phyloP scores from a whole-genome alignment of 2,888 invertebrate species.

The Morpho deidamia region DNA sequence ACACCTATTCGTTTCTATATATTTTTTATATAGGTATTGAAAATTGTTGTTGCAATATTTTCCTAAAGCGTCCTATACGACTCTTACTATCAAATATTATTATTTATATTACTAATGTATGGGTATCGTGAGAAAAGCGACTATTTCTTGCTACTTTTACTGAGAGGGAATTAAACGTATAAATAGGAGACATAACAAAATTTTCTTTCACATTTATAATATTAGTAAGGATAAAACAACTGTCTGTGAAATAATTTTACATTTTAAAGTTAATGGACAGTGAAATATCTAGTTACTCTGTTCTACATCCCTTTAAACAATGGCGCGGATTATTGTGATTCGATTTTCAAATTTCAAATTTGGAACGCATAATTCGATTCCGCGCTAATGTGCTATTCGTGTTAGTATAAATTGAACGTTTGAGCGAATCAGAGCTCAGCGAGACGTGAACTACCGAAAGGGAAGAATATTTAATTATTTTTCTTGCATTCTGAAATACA shows the following conservation, averaged over 20 bases:
- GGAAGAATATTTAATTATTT: slow-evolving; percentile 32
- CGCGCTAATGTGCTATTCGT: slow-evolving; percentile 63
- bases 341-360: slow-evolving; percentile 66
- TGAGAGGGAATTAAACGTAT: too few relatives aligned
- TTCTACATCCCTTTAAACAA: slow-evolving; percentile 44
- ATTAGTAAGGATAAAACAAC: neutral
- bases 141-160: too few relatives aligned
- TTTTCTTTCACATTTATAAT: too few relatives aligned
- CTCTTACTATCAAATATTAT: too few relatives aligned
- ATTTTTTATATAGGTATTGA: too few relatives aligned
- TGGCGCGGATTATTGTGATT: slow-evolving; percentile 44
- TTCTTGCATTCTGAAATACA: neutral
- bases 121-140: too few relatives aligned
- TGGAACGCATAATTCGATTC: slow-evolving; percentile 62
- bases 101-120: too few relatives aligned
- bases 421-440: slow-evolving; percentile 55
- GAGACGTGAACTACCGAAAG: slow-evolving; percentile 38
- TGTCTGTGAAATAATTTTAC: neutral
- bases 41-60: too few relatives aligned
- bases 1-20: too few relatives aligned
- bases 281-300: slow-evolving; percentile 24
- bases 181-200: too few relatives aligned
- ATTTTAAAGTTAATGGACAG: neutral
- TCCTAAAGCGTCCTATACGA: too few relatives aligned
- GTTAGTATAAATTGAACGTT: slow-evolving; percentile 61